Conservation (phyloP, 2,888 invertebrate species). For the Chrysolina oricalcia region DNA sequence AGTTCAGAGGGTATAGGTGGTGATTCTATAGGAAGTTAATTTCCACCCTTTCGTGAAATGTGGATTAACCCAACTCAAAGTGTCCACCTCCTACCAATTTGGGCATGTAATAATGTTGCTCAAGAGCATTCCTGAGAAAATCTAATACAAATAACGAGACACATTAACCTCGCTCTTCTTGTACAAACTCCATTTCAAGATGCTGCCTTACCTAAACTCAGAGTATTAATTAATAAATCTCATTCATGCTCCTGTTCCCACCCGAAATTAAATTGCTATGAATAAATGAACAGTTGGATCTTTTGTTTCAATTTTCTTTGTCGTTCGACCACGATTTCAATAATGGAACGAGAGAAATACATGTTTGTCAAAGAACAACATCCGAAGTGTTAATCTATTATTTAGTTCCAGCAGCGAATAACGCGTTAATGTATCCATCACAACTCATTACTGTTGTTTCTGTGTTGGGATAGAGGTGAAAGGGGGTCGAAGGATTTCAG, state of each 20-base stretch:
- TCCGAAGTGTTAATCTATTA: slow-evolving; percentile 34
- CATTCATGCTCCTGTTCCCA: not conserved
- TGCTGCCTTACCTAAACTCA: not conserved
- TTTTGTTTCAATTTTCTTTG: slow-evolving; percentile 38
- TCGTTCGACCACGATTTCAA: slow-evolving; percentile 39
- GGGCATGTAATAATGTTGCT: not conserved
- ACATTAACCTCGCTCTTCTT: slow-evolving; percentile 1
- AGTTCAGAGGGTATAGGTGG: too few relatives aligned
- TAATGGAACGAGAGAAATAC: slow-evolving; percentile 39
- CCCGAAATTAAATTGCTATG: slow-evolving; percentile 33
- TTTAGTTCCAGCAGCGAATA: slow-evolving; percentile 4
- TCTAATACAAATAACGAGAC: not conserved
- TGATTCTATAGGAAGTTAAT: too few relatives aligned
- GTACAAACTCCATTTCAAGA: slow-evolving; percentile 11
- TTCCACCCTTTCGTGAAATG: not conserved
- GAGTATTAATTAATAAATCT: slow-evolving; percentile 14
- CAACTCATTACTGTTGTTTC: slow-evolving; percentile 1
- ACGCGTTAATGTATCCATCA: slow-evolving; percentile 8
- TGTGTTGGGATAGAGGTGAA: not conserved
- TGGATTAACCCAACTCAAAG: not conserved
- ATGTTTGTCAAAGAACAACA: slow-evolving; percentile 12
- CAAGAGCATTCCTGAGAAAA: not conserved
- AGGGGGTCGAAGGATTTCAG: not conserved
- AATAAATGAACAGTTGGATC: slow-evolving; percentile 32
- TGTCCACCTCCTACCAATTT: not conserved